Evolutionary conservation across 2,113 vertebrate species (phyloP).

Genomic region (Microcebus lehilahytsara): DNA sequence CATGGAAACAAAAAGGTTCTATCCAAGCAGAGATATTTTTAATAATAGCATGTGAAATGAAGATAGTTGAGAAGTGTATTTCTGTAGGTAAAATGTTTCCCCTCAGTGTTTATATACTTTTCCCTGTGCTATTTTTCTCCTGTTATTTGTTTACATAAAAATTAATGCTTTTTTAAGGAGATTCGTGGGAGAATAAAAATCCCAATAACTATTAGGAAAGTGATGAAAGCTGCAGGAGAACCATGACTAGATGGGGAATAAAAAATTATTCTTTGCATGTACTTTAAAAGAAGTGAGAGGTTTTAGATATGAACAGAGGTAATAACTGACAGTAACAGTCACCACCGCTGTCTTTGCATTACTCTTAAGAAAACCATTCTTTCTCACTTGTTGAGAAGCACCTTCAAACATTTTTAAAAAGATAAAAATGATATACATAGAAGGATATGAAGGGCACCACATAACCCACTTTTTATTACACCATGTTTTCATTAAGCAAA

Average conservation of each 20-base stretch:
- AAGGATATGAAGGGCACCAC: neutral
- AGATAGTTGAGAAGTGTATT: conserved; percentile 1
- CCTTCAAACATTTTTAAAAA: neutral
- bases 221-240: neutral
- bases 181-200: neutral
- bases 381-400: neutral
- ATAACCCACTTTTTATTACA: neutral
- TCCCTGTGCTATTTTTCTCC: neutral
- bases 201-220: neutral
- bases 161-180: neutral
- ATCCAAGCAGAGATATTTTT: conserved; percentile 63
- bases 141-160: neutral
- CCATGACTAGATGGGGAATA: neutral
- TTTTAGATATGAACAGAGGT: neutral
- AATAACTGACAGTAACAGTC: fast-evolving
- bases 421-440: neutral
- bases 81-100: conserved; percentile 37
- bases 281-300: neutral
- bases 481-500: neutral
- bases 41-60: conserved; percentile 61
- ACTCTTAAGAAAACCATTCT: neutral
- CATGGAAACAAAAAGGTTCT: conserved; percentile 50
- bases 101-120: neutral
- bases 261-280: neutral
- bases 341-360: neutral